Evolutionary conservation across 2,797 vertebrate genomes (phyloP), one percentile per base, ranked within the genome.

Genomic region (Atherinosoma microstoma): DNA sequence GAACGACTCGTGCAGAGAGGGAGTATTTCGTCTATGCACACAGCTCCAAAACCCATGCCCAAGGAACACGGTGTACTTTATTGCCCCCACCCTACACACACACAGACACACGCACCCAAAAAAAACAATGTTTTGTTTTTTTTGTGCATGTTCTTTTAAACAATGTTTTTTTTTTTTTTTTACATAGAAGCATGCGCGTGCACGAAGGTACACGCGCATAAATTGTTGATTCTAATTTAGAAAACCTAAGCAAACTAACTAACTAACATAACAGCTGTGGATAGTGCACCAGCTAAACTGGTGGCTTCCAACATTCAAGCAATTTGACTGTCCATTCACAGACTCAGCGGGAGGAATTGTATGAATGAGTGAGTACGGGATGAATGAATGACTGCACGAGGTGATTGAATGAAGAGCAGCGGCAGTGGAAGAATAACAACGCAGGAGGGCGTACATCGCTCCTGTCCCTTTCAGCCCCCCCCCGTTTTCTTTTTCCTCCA

Each of bases 331-430:
- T 73, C 67, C 87, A 90, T 90, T 88, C 87, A 92, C 68, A 80
- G 49, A 70, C 53, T 73, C 54, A 32, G 64, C 60, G 22, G 53
- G 64, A 67, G 62, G 63, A 80, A 73, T 58, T 70, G 70, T 84
- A 69, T 90, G 89, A 90, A 91, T 91, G 87, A 86, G 58, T 90
- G 80, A 84, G 67, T 73, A 75, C 74, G 77, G 76, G 70, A 87
- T 87, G 85, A 83, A 86, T 84, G 79, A 81, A 80, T 77, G 80
- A 67, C 66, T 83, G 68, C 61, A 36, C 22, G 16, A 30, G 29
- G 63, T 89, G 84, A 79, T 64, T 90, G 83, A 89, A 83, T 86
- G 70, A 72, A 68, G n/a, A 75, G 67, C 40, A 58, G 73, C 59
- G 72, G 64, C 18, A 27, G 13, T 58, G 57, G 63, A 6, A 35